A percentile compares a stretch with the other conserved stretches of the same genome.
Conservation (phyloP, 2,888 invertebrate genomes). For the Chrysolina americana region DNA sequence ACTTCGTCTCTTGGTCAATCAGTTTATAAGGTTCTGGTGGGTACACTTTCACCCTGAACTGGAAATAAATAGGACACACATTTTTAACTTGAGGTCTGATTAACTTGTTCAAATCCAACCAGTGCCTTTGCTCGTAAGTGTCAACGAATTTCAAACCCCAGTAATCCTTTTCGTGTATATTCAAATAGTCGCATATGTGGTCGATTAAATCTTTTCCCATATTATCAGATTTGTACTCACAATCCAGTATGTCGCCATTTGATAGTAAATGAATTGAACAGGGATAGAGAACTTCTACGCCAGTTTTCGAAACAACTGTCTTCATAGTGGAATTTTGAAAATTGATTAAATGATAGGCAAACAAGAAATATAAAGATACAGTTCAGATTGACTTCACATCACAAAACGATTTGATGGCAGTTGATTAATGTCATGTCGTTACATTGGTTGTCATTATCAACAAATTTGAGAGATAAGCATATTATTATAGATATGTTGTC, state of each 20-base stretch:
- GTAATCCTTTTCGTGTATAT: constrained; percentile 45
- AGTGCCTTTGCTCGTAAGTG: constrained; percentile 50
- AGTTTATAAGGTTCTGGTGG: constrained; percentile 54
- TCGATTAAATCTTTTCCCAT: constrained; percentile 50
- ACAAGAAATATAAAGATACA: neutral
- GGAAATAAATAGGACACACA: constrained; percentile 48
- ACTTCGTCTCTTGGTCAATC: constrained; percentile 41
- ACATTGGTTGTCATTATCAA: neutral
- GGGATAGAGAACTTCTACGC: constrained; percentile 51
- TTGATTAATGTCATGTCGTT: neutral
- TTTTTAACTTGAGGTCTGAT: constrained; percentile 51
- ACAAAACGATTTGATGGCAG: neutral
- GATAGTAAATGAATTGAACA: constrained; percentile 51
- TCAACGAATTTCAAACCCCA: constrained; percentile 54
- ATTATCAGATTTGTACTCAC: constrained; percentile 53
- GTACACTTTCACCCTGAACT: constrained; percentile 53
- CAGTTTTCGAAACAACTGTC: constrained; percentile 49
- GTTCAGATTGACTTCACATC: constrained; percentile 18
- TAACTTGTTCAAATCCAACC: constrained; percentile 50
- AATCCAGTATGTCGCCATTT: constrained; percentile 50
- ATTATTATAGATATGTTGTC: too few species aligned
- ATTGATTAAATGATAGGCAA: neutral
- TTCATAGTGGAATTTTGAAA: constrained; percentile 45
- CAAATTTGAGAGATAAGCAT: too few species aligned
- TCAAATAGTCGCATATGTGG: constrained; percentile 49